Conservation (phyloP, 92 coral and sea anemone species). For the Actinostola sp. region DNA sequence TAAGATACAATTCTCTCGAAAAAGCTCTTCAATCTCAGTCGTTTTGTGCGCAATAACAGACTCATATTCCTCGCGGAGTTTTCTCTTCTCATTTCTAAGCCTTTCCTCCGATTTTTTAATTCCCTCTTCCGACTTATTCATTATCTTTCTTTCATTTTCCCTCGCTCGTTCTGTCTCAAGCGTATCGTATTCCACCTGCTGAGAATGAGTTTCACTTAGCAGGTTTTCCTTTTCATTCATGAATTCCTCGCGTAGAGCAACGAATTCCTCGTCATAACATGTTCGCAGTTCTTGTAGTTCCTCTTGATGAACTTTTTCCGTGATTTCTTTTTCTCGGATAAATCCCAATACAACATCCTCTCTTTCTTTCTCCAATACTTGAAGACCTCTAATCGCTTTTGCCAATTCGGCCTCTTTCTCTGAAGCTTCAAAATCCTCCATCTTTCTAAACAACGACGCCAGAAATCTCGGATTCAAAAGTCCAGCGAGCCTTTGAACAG, state of each 20-base stretch:
- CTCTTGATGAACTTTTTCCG: constrained; percentile 52
- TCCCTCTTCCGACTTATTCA: constrained; percentile 12
- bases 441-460: background rate
- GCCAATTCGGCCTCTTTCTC: constrained; percentile 13
- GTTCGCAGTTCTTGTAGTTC: constrained; percentile 33
- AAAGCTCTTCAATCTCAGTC: constrained; percentile 54
- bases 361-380: constrained; percentile 44
- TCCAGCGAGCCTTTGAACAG: too few species aligned
- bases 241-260: constrained; percentile 46
- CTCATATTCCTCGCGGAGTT: constrained; percentile 51
- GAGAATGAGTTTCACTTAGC: constrained; percentile 45
- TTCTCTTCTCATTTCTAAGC: constrained; percentile 43
- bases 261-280: constrained; percentile 57
- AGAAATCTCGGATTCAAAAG: background rate
- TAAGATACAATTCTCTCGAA: constrained; percentile 42
- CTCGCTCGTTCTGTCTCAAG: constrained; percentile 16
- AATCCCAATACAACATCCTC: constrained; percentile 72
- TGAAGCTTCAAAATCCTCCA: constrained; percentile 22
- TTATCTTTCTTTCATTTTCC: constrained; percentile 16
- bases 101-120: constrained; percentile 18
- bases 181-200: constrained; percentile 61
- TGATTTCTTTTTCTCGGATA: constrained; percentile 75
- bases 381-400: constrained; percentile 3
- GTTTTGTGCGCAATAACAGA: constrained; percentile 49
- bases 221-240: constrained; percentile 54